These are phyloP conservation scores for Talpa occidentalis DNA, from an alignment of 2,113 vertebrate genomes.

Conservation along the genomic window DNA sequence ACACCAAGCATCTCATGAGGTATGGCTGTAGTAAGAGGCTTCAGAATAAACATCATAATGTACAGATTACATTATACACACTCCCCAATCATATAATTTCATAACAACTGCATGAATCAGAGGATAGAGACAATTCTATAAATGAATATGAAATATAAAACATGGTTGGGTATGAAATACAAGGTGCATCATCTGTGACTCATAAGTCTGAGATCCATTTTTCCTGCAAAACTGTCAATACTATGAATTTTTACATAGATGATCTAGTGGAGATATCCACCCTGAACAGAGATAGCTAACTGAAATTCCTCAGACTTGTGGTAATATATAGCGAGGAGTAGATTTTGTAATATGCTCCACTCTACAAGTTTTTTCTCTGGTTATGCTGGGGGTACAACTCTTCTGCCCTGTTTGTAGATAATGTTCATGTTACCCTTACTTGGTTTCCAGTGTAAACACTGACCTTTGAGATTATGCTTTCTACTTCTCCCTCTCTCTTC, in stretches of 20 bases:
- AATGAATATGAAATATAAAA: conserved; percentile 11
- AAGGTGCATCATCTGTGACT: not conserved
- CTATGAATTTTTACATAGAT: not conserved
- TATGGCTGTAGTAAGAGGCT: not conserved
- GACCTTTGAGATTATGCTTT: not conserved
- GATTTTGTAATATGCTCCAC: not conserved
- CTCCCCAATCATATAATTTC: not conserved
- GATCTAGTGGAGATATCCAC: not conserved
- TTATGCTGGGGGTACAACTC: no score
- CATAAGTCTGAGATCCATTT: conserved; percentile 23
- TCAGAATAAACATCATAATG: not conserved
- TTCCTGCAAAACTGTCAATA: not conserved
- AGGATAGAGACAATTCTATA: not conserved
- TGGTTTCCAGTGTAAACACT: not conserved
- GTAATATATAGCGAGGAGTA: not conserved
- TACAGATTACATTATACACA: not conserved
- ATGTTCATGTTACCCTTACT: not conserved
- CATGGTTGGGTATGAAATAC: not conserved
- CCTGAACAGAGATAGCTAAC: not conserved
- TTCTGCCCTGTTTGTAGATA: not conserved
- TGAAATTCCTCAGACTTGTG: not conserved
- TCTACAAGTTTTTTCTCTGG: not conserved
- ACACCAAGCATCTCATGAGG: not conserved
- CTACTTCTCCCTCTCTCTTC: not conserved
- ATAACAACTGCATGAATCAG: not conserved